These are phyloP conservation scores for Psammodynastes pulverulentus DNA, from an alignment of 2,113 vertebrate species.

Conservation along the genomic window DNA sequence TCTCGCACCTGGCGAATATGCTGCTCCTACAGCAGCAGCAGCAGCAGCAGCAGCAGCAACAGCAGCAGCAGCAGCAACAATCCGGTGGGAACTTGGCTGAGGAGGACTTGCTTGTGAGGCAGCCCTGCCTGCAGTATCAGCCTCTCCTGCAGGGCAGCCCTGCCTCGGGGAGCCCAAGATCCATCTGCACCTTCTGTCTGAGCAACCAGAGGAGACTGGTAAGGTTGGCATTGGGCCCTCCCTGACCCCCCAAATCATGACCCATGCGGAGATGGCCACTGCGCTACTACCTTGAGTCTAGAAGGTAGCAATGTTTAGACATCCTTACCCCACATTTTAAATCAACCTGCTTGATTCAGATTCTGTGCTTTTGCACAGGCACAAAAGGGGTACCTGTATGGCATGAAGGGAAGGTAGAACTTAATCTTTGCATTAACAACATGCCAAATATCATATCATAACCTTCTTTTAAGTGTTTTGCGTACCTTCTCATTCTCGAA, in stretches of 20 bases:
- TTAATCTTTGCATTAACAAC: not conserved
- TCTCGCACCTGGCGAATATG: constrained; percentile 85
- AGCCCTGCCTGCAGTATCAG: constrained; percentile 76
- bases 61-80: constrained; percentile 52
- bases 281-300: not conserved
- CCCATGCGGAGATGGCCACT: not conserved
- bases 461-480: not conserved
- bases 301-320: not conserved
- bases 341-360: not conserved
- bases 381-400: not conserved
- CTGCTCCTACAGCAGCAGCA: constrained; percentile 40
- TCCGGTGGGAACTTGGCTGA: constrained; percentile 22
- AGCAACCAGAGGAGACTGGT: constrained; percentile 84
- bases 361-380: not conserved
- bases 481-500: not conserved
- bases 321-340: not conserved
- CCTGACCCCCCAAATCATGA: no score
- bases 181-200: constrained; percentile 91
- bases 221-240: constrained; percentile 49
- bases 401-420: not conserved
- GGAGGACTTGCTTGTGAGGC: constrained; percentile 41
- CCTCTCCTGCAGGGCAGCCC: constrained; percentile 58
- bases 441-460: no score
- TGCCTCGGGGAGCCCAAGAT: constrained; percentile 58
- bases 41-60: constrained; percentile 41